These are phyloP conservation scores for Gasteruption jaculator DNA, from an alignment of 2,888 invertebrate genomes.

Conservation along the genomic window DNA sequence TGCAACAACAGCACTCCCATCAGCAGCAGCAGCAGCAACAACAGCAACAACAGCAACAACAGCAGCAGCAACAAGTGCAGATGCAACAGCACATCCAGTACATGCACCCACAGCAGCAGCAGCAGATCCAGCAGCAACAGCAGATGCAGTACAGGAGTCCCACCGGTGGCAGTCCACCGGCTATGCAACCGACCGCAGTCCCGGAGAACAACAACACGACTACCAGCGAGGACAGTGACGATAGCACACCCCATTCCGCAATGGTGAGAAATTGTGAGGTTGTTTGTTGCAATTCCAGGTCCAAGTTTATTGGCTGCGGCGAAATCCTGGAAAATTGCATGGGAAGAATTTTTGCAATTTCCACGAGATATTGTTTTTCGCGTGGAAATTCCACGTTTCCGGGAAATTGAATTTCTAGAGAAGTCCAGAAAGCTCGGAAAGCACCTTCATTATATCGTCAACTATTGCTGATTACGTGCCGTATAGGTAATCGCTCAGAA, in stretches of 20 bases:
- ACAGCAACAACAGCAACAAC: slow-evolving; percentile 51
- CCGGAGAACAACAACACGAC: slow-evolving; percentile 59
- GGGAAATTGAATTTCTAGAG: no score
- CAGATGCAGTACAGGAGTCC: slow-evolving; percentile 56
- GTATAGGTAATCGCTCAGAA: no score
- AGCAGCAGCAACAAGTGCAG: slow-evolving; percentile 40
- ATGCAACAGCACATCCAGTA: slow-evolving; percentile 35
- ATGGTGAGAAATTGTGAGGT: no score
- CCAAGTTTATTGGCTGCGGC: no score
- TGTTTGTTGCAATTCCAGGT: no score
- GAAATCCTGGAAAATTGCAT: no score
- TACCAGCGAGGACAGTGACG: slow-evolving; percentile 85
- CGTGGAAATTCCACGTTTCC: no score
- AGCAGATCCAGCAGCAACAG: slow-evolving; percentile 44
- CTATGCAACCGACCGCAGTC: slow-evolving; percentile 48
- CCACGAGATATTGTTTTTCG: no score
- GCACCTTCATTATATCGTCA: no score
- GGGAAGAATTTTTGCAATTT: no score
- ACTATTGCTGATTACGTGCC: no score
- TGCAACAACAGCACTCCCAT: slow-evolving; percentile 46
- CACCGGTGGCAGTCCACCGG: slow-evolving; percentile 59
- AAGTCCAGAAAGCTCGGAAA: no score
- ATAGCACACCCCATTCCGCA: slow-evolving; percentile 68
- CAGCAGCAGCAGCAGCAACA: slow-evolving; percentile 42
- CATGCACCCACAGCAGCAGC: slow-evolving; percentile 41